Percentiles rank a stretch among this genome's conserved stretches.
Conservation (phyloP, 2,113 vertebrate genomes). For the Tor tambroides region DNA sequence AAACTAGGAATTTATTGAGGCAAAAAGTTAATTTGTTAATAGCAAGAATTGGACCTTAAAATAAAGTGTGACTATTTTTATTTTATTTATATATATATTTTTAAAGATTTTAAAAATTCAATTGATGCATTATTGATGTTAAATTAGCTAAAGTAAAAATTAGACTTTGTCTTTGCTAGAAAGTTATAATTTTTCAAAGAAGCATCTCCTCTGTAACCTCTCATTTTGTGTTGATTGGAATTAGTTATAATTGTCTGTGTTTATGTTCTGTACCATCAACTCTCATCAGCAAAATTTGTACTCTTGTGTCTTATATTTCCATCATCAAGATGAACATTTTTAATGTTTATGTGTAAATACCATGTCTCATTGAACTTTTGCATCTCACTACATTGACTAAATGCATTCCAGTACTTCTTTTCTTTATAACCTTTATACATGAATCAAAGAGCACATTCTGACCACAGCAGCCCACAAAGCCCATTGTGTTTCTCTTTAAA, state of each 20-base stretch:
- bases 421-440: constrained; percentile 3
- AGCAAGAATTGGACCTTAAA: too few relatives aligned
- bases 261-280: constrained; percentile 22
- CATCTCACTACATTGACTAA: background rate
- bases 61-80: too few relatives aligned
- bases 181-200: too few relatives aligned
- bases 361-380: background rate
- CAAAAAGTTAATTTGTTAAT: too few relatives aligned
- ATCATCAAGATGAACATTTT: background rate
- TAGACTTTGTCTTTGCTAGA: too few relatives aligned
- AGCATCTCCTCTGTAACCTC: constrained; percentile 44
- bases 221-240: constrained; percentile 1
- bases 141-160: too few relatives aligned
- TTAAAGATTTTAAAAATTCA: too few relatives aligned
- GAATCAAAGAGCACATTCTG: background rate
- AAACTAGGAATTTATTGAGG: too few relatives aligned
- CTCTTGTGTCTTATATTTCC: background rate
- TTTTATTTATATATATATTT: too few relatives aligned
- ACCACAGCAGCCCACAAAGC: too few relatives aligned
- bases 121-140: too few relatives aligned
- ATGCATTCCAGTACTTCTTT: background rate
- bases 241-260: constrained; percentile 42
- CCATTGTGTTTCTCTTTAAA: background rate
- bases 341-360: background rate
- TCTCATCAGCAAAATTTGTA: background rate